Percentiles rank a stretch among this genome's conserved stretches.
Evolutionary conservation across 2,797 vertebrate genomes (phyloP).

Genomic region (Pangasius djambal): DNA sequence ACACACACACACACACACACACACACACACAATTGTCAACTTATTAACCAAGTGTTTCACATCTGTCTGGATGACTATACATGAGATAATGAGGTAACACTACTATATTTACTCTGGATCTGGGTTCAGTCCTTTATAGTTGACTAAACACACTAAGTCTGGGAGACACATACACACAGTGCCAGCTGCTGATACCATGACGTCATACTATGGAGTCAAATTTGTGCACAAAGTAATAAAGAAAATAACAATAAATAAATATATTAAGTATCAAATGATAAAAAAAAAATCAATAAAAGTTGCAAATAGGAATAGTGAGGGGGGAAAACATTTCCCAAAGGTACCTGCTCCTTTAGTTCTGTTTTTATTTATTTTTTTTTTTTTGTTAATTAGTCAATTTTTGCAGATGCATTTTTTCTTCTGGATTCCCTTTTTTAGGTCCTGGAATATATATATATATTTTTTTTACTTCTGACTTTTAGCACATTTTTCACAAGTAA

Average conservation of each 20-base stretch:
- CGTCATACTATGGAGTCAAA: not conserved
- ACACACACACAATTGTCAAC: not conserved
- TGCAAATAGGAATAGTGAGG: not conserved
- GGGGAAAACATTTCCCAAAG: no score
- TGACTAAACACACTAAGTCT: not conserved
- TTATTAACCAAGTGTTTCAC: not conserved
- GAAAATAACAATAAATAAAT: constrained; percentile 1
- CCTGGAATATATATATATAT: not conserved
- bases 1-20: not conserved
- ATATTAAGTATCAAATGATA: not conserved
- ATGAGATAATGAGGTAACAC: constrained; percentile 20
- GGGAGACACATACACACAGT: not conserved
- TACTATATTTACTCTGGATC: not conserved
- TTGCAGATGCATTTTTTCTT: not conserved
- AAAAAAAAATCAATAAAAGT: not conserved
- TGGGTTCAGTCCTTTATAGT: not conserved
- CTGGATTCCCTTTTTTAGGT: not conserved
- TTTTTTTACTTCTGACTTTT: not conserved
- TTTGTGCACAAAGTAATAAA: not conserved
- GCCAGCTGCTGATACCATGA: not conserved
- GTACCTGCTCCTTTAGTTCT: not conserved
- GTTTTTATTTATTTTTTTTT: not conserved
- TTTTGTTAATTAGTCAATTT: not conserved
- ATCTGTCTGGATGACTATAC: not conserved
- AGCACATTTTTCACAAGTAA: not conserved